Evolutionary conservation across 2,113 vertebrate genomes (phyloP).

Genomic region (Eptesicus fuscus): DNA sequence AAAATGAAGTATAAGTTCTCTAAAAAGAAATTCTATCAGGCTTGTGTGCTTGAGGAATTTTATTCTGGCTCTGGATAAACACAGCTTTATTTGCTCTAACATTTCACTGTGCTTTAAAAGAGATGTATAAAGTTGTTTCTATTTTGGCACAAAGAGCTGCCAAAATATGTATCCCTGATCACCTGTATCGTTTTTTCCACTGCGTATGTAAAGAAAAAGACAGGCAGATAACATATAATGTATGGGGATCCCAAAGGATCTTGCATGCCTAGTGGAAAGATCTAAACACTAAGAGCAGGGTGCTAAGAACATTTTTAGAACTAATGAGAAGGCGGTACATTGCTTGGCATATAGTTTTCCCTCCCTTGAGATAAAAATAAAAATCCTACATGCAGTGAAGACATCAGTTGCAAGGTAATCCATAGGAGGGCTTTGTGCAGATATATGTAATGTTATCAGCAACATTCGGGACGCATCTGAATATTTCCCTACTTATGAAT

Average conservation of each 20-base stretch:
- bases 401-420: neutral
- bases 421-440: neutral
- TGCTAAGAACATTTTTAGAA: neutral
- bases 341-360: neutral
- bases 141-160: neutral
- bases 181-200: neutral
- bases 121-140: neutral
- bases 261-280: neutral
- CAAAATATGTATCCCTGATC: neutral
- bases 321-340: neutral
- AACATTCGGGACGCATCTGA: neutral
- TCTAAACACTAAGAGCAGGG: neutral
- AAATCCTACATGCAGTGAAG: neutral
- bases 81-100: neutral
- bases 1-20: constrained; percentile 2
- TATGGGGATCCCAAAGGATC: neutral
- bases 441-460: neutral
- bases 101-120: neutral
- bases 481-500: neutral
- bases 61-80: constrained; percentile 10
- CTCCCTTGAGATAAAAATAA: neutral
- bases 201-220: neutral
- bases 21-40: neutral
- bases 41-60: constrained; percentile 27
- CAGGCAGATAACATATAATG: neutral